Base-by-base conservation (phyloP, 2,113 vertebrate genomes). In the Neoarius graeffei region DNA sequence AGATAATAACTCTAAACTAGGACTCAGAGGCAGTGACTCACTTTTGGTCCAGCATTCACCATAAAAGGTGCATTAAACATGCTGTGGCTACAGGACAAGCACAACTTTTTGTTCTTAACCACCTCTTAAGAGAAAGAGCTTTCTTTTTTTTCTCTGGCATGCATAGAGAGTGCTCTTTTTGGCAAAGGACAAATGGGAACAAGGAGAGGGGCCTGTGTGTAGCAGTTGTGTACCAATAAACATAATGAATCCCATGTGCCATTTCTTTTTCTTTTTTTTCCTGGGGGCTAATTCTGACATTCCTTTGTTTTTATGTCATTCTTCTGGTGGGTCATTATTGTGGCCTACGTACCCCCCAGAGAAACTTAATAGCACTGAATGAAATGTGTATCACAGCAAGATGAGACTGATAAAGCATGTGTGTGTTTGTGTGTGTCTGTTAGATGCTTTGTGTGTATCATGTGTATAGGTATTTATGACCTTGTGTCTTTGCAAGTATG, bases 241-340 rank as follows among this genome's bases (percentile, higher is more conserved):
- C 88, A 84, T 93, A 94, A 95, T 93, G 87, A 92, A 88, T 91
- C 73, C 92, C 93, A 94, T 93, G 88, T 93, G 93, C 87, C 74
- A 64, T 80, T 84, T 88, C 60, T 11, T 76, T 88, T 57, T 35
- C 77, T 88, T 88, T 60, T 67, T 87, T 77, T 88, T 88, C 52
- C 83, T 66, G 23, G 23, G 90, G 87, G 91, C 85, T 84, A 91
- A 92, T 93, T 93, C 87, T 88, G 83, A 82, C 86, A 93, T 93
- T 91, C 88, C 76, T 92, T 74, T 50, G 89, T 88, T 89, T 91
- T 92, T 89, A 89, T 90, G 89, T 92, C 91, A 90, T 88, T 88
- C 79, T 85, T 85, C 91, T 90, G 91, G 89, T 84, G 87, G 86
- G 84, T 83, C 86, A 91, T 90, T 91, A 86, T 86, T 89, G 62